These are phyloP conservation scores for Leptodactylus fuscus DNA, from an alignment of 2,113 vertebrate genomes.

Conservation along the genomic window DNA sequence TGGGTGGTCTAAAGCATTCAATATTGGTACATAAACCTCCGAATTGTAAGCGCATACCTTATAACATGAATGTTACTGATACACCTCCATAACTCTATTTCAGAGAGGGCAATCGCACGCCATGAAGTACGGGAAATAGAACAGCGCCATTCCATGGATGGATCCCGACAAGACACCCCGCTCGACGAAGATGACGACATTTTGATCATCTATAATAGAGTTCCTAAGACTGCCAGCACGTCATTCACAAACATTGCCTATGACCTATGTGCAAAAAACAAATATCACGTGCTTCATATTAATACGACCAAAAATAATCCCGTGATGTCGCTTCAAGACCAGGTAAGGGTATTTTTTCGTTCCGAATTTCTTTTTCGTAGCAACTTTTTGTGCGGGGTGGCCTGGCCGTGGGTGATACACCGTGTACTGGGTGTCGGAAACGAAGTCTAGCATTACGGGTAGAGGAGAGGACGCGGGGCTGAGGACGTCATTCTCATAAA, in stretches of 20 bases:
- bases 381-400: not conserved
- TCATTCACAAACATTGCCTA: slow-evolving; percentile 97
- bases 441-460: too few species aligned
- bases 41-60: too few species aligned
- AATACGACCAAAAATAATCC: slow-evolving; percentile 99
- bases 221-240: slow-evolving; percentile 98
- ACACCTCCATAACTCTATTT: slow-evolving; percentile 32
- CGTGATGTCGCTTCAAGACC: slow-evolving; percentile 98
- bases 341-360: slow-evolving; percentile 76
- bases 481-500: not conserved
- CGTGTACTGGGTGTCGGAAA: too few species aligned
- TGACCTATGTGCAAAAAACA: slow-evolving; percentile 86
- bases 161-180: slow-evolving; percentile 71
- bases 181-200: slow-evolving; percentile 80
- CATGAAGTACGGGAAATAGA: slow-evolving; percentile 91
- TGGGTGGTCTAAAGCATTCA: not conserved
- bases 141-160: slow-evolving; percentile 84
- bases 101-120: slow-evolving; percentile 90
- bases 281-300: slow-evolving; percentile 96
- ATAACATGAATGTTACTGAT: slow-evolving; percentile 1
- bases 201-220: slow-evolving; percentile 95
- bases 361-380: too few species aligned
- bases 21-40: not conserved
- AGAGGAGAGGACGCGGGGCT: too few species aligned
- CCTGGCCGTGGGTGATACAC: too few species aligned